These are phyloP conservation scores for Archilochus colubris DNA, from an alignment of 2,113 vertebrate genomes.

Conservation along the genomic window DNA sequence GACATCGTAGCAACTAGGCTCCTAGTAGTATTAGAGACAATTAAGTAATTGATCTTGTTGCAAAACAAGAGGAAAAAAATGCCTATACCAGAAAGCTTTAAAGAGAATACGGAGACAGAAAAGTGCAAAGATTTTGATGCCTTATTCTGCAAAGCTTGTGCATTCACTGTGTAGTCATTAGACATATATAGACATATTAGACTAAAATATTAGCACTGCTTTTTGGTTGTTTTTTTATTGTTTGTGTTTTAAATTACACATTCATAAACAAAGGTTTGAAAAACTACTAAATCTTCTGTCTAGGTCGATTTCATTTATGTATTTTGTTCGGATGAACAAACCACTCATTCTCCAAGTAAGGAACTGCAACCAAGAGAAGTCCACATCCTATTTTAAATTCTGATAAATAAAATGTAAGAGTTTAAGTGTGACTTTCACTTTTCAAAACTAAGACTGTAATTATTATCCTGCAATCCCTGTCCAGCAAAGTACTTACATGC, in stretches of 20 bases:
- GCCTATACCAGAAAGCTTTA: not conserved
- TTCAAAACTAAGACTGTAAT: not conserved
- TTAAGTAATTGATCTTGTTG: not conserved
- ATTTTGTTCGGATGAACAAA: not conserved
- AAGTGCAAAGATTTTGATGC: not conserved
- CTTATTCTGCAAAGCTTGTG: not conserved
- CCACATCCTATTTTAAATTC: fast-evolving
- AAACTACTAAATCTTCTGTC: not conserved
- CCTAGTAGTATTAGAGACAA: not conserved
- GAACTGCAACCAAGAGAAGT: not conserved
- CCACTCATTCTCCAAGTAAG: not conserved
- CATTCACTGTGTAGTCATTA: not conserved
- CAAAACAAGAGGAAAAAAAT: not conserved
- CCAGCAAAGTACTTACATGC: not conserved
- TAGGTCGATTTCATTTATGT: not conserved
- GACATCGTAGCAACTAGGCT: not conserved
- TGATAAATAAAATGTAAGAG: not conserved
- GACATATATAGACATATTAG: not conserved
- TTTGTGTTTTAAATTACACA: not conserved
- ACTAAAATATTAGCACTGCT: not conserved
- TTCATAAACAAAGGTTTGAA: not conserved
- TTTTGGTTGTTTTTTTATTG: too few species aligned
- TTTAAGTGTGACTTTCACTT: not conserved
- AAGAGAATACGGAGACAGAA: not conserved
- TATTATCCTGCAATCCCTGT: not conserved